Percentiles rank a stretch among this genome's conserved stretches.
Evolutionary conservation across 2,797 vertebrate genomes (phyloP).

Genomic region (Hydrophis major): DNA sequence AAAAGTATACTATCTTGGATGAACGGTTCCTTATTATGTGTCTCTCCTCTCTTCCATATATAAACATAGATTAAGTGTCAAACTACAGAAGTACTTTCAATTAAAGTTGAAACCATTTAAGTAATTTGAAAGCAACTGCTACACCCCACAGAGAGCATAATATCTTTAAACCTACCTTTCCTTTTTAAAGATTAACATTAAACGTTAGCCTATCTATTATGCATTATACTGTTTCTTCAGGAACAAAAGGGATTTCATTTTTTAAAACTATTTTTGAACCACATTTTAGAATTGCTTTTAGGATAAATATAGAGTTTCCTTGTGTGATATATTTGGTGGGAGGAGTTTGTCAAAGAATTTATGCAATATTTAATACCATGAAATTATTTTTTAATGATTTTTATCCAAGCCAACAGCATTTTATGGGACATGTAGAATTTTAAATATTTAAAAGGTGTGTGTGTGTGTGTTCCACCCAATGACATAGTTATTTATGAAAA

Average conservation of each 20-base stretch:
- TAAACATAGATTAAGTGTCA: neutral
- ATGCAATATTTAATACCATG: slow-evolving; percentile 28
- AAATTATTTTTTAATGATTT: slow-evolving; percentile 27
- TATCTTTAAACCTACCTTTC: slow-evolving; percentile 13
- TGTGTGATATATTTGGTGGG: neutral
- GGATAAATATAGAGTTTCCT: neutral
- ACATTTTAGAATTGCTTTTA: slow-evolving; percentile 13
- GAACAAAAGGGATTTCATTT: neutral
- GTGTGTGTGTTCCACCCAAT: neutral
- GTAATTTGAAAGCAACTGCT: slow-evolving; percentile 20
- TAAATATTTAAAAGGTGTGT: slow-evolving; percentile 34
- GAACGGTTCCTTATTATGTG: slow-evolving; percentile 2
- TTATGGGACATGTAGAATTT: neutral
- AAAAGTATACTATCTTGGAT: neutral
- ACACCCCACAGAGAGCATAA: neutral
- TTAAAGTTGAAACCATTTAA: slow-evolving; percentile 14
- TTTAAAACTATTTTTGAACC: neutral
- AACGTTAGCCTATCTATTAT: neutral
- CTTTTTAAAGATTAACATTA: slow-evolving; percentile 18
- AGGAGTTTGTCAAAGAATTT: neutral
- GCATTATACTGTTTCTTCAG: slow-evolving; percentile 4
- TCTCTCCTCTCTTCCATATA: slow-evolving; percentile 1
- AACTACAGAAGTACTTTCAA: slow-evolving; percentile 9
- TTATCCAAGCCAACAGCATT: slow-evolving; percentile 12
- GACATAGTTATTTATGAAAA: neutral